Conservation (phyloP, 2,113 vertebrate species). For the Burhinus oedicnemus region DNA sequence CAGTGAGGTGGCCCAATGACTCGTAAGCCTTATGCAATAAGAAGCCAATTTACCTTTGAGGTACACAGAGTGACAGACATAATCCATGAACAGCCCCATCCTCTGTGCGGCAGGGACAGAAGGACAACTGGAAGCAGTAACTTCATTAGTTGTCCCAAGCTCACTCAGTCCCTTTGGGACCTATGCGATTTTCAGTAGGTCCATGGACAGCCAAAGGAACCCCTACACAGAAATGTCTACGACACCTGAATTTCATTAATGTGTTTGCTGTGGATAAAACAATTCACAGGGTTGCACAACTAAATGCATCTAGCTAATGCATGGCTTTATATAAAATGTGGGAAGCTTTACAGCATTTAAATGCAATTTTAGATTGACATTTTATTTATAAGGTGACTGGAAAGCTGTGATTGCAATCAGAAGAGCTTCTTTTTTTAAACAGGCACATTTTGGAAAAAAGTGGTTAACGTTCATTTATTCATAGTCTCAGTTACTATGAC, state of each 20-base stretch:
- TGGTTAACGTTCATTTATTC: neutral
- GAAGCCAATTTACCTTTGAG: neutral
- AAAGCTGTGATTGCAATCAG: neutral
- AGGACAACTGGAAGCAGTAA: neutral
- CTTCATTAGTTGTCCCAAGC: neutral
- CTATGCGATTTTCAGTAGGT: neutral
- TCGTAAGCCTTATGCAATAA: neutral
- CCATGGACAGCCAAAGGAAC: neutral
- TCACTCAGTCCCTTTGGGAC: neutral
- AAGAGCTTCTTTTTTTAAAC: neutral
- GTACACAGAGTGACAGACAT: neutral
- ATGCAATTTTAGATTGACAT: neutral
- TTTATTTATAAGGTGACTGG: neutral
- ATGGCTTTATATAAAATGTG: neutral
- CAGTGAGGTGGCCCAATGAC: neutral
- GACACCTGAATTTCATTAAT: neutral
- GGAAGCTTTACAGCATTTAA: neutral
- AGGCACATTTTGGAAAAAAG: neutral
- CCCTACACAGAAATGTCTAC: neutral
- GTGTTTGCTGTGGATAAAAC: neutral
- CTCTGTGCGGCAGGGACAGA: neutral
- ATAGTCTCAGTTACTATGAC: neutral
- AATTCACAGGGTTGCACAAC: neutral
- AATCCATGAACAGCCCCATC: neutral
- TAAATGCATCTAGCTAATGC: neutral